Base-by-base conservation (phyloP, 2,888 invertebrate species). In the Margaritifera margaritifera region DNA sequence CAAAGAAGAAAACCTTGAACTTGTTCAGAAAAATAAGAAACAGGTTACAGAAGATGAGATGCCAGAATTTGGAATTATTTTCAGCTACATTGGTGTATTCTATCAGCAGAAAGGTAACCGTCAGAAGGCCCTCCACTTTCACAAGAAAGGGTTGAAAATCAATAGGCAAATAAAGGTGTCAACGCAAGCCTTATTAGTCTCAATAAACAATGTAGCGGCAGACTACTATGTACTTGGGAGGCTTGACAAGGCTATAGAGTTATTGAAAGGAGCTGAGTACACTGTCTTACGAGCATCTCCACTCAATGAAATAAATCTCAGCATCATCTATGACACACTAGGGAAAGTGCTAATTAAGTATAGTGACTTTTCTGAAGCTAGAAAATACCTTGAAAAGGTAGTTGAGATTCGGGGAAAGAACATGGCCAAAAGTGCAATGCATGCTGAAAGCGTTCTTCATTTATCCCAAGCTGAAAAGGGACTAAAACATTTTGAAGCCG, bases 61-160 rank as follows among this genome's bases (percentile, higher is more conserved):
- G 42, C 69, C 67, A 4, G 54, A 62, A 11, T 75, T 81, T 54
- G 80, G 78, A 1, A 65, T 74, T 4, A 64, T 71, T 19, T 71
- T 77, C 55, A 81, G 81, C 66, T 83, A 83, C 70, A 71, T 81
- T 20, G 84, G 81, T n/a, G 62, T 82, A 2, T 66, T 80, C 51
- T 80, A 79, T 58, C 74, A 75, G 42, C 74, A 75, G 57, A 77
- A 63, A 52, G 75, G 78, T 27, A 76, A 81, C 31, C 51, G 59
- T 19, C 67, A 72, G 18, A 79, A 73, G 31, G 80, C 83, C 8
- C 62, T 72, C 6, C 54, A 79, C 51, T 79, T 78, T 64, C 82
- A 71, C 63, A 56, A 64, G 57, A 62, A 72, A 54, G 80, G 80
- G 20, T 68, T 78, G 4, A 69, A 76, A n/a, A 66, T 79, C 15